Conservation (phyloP, 1,140 invertebrate species). For the Phthorimaea operculella region DNA sequence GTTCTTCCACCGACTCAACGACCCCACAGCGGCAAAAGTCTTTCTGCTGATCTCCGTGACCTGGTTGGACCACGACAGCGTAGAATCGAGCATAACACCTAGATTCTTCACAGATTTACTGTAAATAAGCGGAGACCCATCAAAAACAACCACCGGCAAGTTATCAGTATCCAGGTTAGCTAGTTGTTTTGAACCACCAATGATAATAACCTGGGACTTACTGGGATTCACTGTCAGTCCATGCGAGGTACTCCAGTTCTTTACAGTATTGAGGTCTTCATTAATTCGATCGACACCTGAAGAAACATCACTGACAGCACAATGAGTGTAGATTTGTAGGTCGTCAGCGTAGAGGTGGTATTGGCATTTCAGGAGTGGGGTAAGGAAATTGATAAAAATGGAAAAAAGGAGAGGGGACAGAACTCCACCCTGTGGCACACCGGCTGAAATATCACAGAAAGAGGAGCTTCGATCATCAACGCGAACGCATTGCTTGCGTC, state of each 20-base stretch:
- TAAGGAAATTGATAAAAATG: background rate
- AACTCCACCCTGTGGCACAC: too few relatives aligned
- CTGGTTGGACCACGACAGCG: background rate
- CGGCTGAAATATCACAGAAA: background rate
- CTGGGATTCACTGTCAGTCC: background rate
- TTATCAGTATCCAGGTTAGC: background rate
- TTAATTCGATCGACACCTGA: background rate
- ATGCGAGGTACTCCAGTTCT: background rate
- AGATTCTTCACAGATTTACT: background rate
- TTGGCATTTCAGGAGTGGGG: background rate
- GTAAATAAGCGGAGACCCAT: background rate
- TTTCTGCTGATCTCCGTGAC: conserved; percentile 2
- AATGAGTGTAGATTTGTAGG: background rate
- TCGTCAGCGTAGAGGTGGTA: conserved; percentile 6
- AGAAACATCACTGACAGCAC: background rate
- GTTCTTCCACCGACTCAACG: background rate
- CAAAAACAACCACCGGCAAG: background rate
- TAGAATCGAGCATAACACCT: conserved; percentile 2
- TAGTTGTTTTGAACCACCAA: background rate
- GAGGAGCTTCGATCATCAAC: background rate
- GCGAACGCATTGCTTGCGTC: background rate
- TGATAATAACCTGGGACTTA: conserved; percentile 3
- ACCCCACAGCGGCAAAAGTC: background rate
- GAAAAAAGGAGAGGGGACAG: too few relatives aligned
- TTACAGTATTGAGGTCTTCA: background rate